Percentiles rank a stretch among this genome's conserved stretches.
phyloP scores from a whole-genome alignment of 2,888 invertebrate species.

The Apotomis betuletana region DNA sequence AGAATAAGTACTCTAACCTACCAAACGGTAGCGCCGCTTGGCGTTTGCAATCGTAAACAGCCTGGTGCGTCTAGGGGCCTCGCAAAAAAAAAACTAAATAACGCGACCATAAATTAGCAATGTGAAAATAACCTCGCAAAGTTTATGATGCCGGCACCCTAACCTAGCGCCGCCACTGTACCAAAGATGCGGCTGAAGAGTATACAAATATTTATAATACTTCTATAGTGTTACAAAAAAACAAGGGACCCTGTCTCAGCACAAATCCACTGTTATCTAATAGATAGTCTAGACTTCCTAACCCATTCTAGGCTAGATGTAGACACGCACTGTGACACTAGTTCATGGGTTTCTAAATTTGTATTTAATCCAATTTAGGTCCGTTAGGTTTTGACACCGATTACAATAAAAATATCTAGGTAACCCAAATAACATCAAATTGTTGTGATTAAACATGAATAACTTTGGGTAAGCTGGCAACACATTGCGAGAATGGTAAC shows the following conservation, averaged over 20 bases:
- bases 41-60: too few species aligned
- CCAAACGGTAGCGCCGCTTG: too few species aligned
- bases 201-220: conserved; percentile 1
- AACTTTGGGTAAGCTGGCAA: too few species aligned
- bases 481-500: too few species aligned
- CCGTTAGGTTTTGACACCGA: conserved; percentile 17
- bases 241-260: conserved; percentile 72
- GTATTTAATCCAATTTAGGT: conserved; percentile 14
- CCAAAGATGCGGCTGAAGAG: too few species aligned
- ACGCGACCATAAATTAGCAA: too few species aligned
- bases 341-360: conserved; percentile 30
- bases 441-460: background rate
- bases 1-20: too few species aligned
- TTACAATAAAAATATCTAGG: background rate
- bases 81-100: too few species aligned
- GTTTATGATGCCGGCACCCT: too few species aligned
- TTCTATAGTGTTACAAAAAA: conserved; percentile 43
- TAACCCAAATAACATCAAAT: background rate
- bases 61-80: too few species aligned
- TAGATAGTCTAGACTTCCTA: conserved; percentile 45
- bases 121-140: too few species aligned
- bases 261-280: conserved; percentile 58
- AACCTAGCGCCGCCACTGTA: too few species aligned
- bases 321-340: conserved; percentile 33
- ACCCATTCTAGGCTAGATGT: conserved; percentile 41